These are phyloP conservation scores for Phainopepla nitens DNA, from an alignment of 2,113 vertebrate genomes.

Conservation along the genomic window DNA sequence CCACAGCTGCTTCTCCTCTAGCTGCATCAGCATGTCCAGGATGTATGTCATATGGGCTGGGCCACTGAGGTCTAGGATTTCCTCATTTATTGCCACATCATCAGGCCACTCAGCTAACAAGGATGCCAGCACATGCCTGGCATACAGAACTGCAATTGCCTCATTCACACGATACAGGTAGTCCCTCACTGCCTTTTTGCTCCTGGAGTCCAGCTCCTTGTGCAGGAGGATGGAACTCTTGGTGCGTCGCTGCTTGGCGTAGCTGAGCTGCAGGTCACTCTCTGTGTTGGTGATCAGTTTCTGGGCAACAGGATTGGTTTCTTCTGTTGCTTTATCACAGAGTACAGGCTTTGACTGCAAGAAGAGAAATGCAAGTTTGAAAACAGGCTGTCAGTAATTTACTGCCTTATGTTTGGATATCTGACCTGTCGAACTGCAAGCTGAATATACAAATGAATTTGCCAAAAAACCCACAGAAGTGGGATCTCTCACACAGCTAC, in stretches of 20 bases:
- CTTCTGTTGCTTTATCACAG: conserved; percentile 88
- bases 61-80: conserved; percentile 88
- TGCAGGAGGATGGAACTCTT: conserved; percentile 92
- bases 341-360: conserved; percentile 85
- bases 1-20: conserved; percentile 92
- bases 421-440: background rate
- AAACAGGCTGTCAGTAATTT: background rate
- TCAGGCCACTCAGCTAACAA: conserved; percentile 90
- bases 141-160: conserved; percentile 91
- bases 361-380: background rate
- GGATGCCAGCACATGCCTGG: conserved; percentile 88
- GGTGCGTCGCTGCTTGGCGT: conserved; percentile 90
- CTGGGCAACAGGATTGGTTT: conserved; percentile 87
- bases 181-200: conserved; percentile 86
- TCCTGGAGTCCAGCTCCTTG: conserved; percentile 91
- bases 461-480: background rate
- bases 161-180: conserved; percentile 94
- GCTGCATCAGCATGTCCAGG: conserved; percentile 97
- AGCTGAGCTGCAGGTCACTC: conserved; percentile 91
- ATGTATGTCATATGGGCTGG: conserved; percentile 97
- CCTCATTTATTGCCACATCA: conserved; percentile 82
- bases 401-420: background rate
- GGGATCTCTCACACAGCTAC: background rate
- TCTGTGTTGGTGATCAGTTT: conserved; percentile 95
- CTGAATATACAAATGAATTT: background rate